Conservation (phyloP, 2,113 vertebrate species). For the Gasterosteus aculeatus region DNA sequence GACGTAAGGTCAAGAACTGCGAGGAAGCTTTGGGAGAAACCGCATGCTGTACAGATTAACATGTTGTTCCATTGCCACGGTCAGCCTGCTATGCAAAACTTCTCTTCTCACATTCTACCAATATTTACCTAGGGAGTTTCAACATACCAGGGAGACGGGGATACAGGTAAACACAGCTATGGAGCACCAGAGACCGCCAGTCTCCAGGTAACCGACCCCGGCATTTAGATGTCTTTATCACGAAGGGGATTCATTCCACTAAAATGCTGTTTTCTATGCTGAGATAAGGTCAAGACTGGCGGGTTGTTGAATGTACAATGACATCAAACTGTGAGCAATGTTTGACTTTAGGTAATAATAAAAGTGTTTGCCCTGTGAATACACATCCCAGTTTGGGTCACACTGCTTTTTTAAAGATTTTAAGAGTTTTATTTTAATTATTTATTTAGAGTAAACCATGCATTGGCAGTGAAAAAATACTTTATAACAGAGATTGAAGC, state of each 20-base stretch:
- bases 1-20: conserved; percentile 40
- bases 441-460: conserved; percentile 7
- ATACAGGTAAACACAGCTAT: conserved; percentile 42
- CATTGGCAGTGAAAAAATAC: conserved; percentile 1
- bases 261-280: conserved; percentile 27
- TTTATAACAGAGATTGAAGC: background rate
- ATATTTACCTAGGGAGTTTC: conserved; percentile 68
- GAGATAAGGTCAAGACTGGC: conserved; percentile 5
- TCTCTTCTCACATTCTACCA: conserved; percentile 27
- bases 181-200: background rate
- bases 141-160: conserved; percentile 50
- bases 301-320: conserved; percentile 24
- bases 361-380: conserved; percentile 17
- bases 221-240: background rate
- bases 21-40: conserved; percentile 14
- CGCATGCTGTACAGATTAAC: conserved; percentile 37
- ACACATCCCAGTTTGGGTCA: background rate
- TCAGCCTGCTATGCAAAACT: conserved; percentile 47
- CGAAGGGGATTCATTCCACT: conserved; percentile 36
- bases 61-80: conserved; percentile 26
- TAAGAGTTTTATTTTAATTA: background rate
- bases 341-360: conserved; percentile 7
- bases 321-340: conserved; percentile 11
- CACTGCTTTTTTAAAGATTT: background rate
- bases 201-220: conserved; percentile 28